phyloP scores from a whole-genome alignment of 23 tunicate genomes.

The Botrylloides violaceus region DNA sequence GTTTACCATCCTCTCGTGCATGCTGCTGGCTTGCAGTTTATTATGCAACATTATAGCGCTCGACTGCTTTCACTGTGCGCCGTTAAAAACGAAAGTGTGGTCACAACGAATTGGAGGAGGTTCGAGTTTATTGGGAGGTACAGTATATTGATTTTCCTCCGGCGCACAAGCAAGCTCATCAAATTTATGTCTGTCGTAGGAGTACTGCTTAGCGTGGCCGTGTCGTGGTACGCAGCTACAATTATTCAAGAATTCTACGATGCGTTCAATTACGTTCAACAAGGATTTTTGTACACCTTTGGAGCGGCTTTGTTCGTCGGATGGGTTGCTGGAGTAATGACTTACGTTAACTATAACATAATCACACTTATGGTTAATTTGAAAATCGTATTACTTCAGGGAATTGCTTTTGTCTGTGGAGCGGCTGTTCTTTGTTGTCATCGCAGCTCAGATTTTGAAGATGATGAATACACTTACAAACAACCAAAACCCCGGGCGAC shows the following conservation, averaged over 20 bases:
- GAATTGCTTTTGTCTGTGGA: too few relatives aligned
- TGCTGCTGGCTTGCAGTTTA: neutral
- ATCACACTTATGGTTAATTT: too few relatives aligned
- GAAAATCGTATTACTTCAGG: too few relatives aligned
- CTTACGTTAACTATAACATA: too few relatives aligned
- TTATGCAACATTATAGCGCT: neutral
- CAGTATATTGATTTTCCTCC: too few relatives aligned
- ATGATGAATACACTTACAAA: too few relatives aligned
- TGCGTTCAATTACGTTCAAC: neutral
- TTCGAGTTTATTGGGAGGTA: neutral
- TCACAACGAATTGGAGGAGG: neutral
- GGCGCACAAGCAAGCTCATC: too few relatives aligned
- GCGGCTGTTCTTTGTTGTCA: too few relatives aligned
- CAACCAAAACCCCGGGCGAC: too few relatives aligned
- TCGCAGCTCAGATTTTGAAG: too few relatives aligned
- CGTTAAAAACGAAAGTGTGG: neutral
- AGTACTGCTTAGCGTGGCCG: constrained; percentile 33
- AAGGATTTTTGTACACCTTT: constrained; percentile 10
- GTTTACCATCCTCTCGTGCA: neutral
- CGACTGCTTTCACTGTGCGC: neutral
- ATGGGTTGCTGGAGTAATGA: constrained; percentile 13
- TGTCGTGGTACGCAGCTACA: constrained; percentile 85
- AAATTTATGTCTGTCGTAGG: too few relatives aligned
- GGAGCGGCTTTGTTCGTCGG: constrained; percentile 4
- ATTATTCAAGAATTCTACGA: constrained; percentile 43